Percentiles rank a stretch among this genome's conserved stretches.
phyloP scores from a whole-genome alignment of 1,140 invertebrate species.

The Rhyzopertha dominica region DNA sequence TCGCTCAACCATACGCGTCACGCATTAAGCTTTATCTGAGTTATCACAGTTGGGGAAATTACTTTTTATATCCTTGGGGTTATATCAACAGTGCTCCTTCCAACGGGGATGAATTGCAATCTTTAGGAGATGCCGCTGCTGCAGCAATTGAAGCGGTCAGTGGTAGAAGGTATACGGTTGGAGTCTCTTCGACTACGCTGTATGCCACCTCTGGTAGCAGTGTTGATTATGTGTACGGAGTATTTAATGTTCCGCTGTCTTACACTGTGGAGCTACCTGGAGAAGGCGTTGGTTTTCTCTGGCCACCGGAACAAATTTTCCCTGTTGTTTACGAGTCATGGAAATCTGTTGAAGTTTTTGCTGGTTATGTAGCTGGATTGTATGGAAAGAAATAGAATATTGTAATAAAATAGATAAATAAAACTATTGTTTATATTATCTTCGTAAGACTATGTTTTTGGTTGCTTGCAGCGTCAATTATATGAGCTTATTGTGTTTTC shows the following conservation, averaged over 20 bases:
- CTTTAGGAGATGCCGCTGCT: conserved; percentile 64
- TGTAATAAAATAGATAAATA: conserved; percentile 84
- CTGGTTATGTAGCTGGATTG: conserved; percentile 85
- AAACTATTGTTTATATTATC: too few species aligned
- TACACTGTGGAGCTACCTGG: conserved; percentile 75
- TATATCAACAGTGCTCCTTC: conserved; percentile 63
- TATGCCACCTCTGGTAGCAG: neutral
- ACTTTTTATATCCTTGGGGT: conserved; percentile 81
- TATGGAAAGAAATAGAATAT: conserved; percentile 83
- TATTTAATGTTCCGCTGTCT: conserved; percentile 57
- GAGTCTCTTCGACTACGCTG: neutral
- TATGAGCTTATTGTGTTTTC: conserved; percentile 75
- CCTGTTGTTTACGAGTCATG: too few species aligned
- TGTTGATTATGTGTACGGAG: conserved; percentile 54
- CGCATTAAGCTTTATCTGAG: conserved; percentile 71
- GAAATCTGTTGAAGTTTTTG: conserved; percentile 80
- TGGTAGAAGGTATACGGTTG: too few species aligned
- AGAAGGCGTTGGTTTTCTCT: too few species aligned
- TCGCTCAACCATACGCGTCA: conserved; percentile 41
- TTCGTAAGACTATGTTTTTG: conserved; percentile 85
- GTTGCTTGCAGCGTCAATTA: conserved; percentile 75
- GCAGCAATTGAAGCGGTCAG: too few species aligned
- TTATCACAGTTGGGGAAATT: conserved; percentile 85
- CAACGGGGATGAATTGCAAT: conserved; percentile 66
- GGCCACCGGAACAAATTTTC: too few species aligned